phyloP scores from a whole-genome alignment of 2,113 vertebrate genomes.

The Chaenocephalus aceratus region DNA sequence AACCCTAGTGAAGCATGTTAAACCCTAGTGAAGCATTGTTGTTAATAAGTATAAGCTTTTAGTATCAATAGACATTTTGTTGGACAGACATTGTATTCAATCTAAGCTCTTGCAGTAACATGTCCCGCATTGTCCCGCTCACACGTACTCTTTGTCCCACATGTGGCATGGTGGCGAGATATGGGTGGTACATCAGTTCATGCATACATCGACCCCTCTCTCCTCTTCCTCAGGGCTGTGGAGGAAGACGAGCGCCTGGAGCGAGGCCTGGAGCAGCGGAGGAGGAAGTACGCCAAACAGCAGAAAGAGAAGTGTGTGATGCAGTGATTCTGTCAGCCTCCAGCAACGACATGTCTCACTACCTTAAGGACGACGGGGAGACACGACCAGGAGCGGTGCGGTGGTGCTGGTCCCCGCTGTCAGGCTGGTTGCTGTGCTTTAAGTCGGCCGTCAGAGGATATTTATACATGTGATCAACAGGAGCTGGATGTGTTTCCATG shows the following conservation, averaged over 20 bases:
- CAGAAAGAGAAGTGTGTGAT: constrained; percentile 88
- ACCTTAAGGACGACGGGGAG: neutral
- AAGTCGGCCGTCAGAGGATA: neutral
- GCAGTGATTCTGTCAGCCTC: constrained; percentile 78
- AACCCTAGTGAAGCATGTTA: no score
- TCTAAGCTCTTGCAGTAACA: no score
- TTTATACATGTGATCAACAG: neutral
- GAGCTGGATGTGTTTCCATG: neutral
- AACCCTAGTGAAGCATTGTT: no score
- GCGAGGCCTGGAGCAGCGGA: constrained; percentile 87
- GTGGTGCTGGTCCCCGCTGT: neutral
- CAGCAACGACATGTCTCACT: neutral
- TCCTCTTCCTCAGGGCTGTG: constrained; percentile 80
- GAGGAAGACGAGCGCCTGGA: constrained; percentile 92
- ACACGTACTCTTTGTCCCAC: no score
- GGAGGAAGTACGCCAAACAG: constrained; percentile 85
- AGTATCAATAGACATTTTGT: no score
- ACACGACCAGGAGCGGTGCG: neutral
- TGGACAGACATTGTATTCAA: no score
- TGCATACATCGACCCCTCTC: neutral
- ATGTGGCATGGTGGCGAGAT: no score
- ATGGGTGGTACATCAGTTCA: no score
- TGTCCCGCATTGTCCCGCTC: no score
- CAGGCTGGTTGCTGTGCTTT: neutral
- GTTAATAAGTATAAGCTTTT: no score